Percentiles rank a stretch among this genome's conserved stretches.
These are phyloP conservation scores for Drosophila mojavensis DNA, from an alignment of 1,140 invertebrate species.

Conservation along the genomic window DNA sequence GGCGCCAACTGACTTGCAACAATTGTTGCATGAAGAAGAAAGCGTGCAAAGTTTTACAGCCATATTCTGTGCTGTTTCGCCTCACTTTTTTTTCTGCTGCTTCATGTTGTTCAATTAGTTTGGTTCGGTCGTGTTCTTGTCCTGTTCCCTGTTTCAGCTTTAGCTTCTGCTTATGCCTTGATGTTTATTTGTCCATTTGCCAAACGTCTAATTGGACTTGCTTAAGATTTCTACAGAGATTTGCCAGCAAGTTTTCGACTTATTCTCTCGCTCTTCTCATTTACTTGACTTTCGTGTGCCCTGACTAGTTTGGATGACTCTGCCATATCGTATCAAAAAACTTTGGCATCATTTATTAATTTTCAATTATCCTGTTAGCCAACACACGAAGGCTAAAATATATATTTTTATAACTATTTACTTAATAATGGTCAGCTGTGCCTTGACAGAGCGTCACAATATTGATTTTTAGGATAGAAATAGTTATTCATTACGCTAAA, in stretches of 20 bases:
- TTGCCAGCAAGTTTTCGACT: constrained; percentile 54
- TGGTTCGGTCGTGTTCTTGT: constrained; percentile 38
- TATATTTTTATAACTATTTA: constrained; percentile 26
- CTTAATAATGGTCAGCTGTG: constrained; percentile 39
- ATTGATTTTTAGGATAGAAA: constrained; percentile 35
- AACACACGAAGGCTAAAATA: constrained; percentile 34
- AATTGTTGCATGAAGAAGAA: constrained; percentile 64
- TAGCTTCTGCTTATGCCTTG: constrained; percentile 16
- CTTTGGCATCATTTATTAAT: constrained; percentile 48
- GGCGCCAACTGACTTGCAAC: constrained; percentile 79
- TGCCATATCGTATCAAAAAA: constrained; percentile 32
- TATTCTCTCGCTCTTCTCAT: constrained; percentile 15
- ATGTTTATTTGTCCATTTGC: constrained; percentile 71
- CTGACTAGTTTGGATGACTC: constrained; percentile 19
- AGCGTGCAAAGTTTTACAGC: constrained; percentile 59
- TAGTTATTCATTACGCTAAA: constrained; percentile 27
- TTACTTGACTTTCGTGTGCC: constrained; percentile 26
- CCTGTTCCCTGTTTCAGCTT: constrained; percentile 11
- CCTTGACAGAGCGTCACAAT: neutral
- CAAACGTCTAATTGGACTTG: constrained; percentile 81
- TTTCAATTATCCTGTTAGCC: constrained; percentile 33
- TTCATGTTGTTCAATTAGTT: constrained; percentile 81
- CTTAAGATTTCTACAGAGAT: constrained; percentile 82
- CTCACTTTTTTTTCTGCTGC: constrained; percentile 57
- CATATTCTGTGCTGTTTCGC: constrained; percentile 56